phyloP scores from a whole-genome alignment of 2,113 vertebrate species.

The Protobothrops flavoviridis region DNA sequence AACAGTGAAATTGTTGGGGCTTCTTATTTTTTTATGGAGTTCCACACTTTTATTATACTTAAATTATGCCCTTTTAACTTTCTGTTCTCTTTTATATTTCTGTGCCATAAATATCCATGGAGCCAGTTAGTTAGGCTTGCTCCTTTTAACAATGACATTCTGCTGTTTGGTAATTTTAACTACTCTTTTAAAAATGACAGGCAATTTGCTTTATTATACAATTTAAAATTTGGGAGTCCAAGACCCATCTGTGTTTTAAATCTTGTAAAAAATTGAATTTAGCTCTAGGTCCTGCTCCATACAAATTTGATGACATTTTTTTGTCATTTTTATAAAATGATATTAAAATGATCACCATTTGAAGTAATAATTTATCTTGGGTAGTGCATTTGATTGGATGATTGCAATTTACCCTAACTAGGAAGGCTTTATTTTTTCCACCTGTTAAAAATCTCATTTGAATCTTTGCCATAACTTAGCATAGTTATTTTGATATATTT shows the following conservation, averaged over 20 bases:
- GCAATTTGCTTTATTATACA: neutral
- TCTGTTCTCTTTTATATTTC: neutral
- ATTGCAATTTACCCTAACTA: neutral
- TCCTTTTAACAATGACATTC: neutral
- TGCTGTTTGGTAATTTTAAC: neutral
- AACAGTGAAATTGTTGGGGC: neutral
- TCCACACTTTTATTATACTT: neutral
- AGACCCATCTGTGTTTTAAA: neutral
- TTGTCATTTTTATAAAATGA: neutral
- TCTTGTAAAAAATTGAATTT: neutral
- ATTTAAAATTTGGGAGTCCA: neutral
- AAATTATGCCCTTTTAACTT: neutral
- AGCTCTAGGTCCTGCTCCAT: neutral
- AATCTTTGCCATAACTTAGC: neutral
- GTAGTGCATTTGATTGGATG: neutral
- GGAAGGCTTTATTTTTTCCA: neutral
- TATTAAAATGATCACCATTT: neutral
- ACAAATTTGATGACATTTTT: neutral
- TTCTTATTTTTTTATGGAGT: neutral
- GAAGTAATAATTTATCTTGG: neutral
- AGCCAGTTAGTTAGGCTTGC: neutral
- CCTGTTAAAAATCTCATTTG: neutral
- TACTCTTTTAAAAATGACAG: neutral
- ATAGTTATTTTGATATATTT: neutral
- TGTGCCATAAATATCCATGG: neutral